These are phyloP conservation scores for Ryuthela nishihirai DNA, from an alignment of 2,888 invertebrate genomes.

Conservation along the genomic window DNA sequence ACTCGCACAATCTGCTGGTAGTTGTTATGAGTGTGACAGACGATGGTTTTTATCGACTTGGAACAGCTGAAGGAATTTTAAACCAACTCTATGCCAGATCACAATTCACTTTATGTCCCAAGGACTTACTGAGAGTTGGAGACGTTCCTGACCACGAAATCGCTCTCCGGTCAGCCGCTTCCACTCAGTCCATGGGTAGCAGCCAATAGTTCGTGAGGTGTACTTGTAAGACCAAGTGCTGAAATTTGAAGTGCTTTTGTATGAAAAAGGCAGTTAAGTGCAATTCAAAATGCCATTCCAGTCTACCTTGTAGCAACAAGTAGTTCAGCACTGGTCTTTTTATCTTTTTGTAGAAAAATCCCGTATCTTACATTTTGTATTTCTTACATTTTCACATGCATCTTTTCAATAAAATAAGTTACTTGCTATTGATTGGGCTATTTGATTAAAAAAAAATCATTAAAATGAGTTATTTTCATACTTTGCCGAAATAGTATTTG, in stretches of 20 bases:
- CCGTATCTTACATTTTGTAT: no score
- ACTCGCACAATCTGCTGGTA: slow-evolving; percentile 5
- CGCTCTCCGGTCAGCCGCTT: background rate
- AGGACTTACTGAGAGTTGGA: background rate
- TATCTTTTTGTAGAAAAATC: no score
- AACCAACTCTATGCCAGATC: slow-evolving; percentile 2
- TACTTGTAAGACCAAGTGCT: slow-evolving; percentile 1
- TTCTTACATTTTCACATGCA: no score
- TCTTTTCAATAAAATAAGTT: no score
- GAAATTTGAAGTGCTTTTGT: slow-evolving; percentile 1
- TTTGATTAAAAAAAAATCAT: no score
- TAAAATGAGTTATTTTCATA: no score
- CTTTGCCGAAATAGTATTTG: no score
- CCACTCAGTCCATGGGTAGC: background rate
- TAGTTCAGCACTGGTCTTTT: no score
- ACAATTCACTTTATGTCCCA: slow-evolving; percentile 1
- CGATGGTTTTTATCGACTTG: background rate
- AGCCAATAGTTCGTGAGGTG: slow-evolving; percentile 1
- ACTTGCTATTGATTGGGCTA: no score
- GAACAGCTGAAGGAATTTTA: slow-evolving; percentile 1
- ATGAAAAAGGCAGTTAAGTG: no score
- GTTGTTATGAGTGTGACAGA: slow-evolving; percentile 5
- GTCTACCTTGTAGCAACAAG: no score
- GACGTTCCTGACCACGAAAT: slow-evolving; percentile 3
- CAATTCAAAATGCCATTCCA: no score